phyloP scores from a whole-genome alignment of 2,797 vertebrate species.

The Rhodeus uyekii region DNA sequence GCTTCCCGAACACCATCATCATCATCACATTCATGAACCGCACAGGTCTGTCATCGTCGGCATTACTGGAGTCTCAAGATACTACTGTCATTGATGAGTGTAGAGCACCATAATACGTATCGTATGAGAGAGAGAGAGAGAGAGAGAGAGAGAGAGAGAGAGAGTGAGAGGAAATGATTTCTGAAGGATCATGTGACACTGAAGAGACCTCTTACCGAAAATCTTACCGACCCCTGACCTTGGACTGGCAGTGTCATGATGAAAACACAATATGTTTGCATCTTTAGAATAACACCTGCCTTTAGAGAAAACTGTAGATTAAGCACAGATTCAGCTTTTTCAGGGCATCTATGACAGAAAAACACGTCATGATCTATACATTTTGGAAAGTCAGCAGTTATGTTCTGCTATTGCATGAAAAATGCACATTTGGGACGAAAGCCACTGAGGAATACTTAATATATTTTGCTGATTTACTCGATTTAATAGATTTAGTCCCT shows the following conservation, averaged over 20 bases:
- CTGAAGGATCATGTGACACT: not conserved
- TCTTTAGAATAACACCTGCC: slow-evolving; percentile 13
- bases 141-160: too few relatives aligned
- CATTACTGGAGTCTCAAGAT: too few relatives aligned
- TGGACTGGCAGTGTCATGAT: not conserved
- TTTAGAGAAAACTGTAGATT: not conserved
- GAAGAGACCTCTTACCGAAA: too few relatives aligned
- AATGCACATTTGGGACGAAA: not conserved
- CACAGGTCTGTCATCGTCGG: too few relatives aligned
- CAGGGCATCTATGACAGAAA: not conserved
- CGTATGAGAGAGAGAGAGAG: too few relatives aligned
- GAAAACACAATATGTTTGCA: not conserved
- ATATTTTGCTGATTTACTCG: not conserved
- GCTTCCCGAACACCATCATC: too few relatives aligned
- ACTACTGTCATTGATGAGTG: too few relatives aligned
- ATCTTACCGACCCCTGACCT: not conserved
- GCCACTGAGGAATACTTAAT: not conserved
- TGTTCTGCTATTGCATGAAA: slow-evolving; percentile 21
- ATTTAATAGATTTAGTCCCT: not conserved
- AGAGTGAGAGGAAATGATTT: too few relatives aligned
- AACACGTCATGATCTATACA: not conserved
- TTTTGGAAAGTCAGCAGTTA: slow-evolving; percentile 5
- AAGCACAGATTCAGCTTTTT: not conserved
- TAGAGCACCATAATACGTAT: too few relatives aligned
- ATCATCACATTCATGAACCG: too few relatives aligned